Evolutionary conservation across 2,888 invertebrate genomes (phyloP).

Genomic region (Endomychus coccineus): DNA sequence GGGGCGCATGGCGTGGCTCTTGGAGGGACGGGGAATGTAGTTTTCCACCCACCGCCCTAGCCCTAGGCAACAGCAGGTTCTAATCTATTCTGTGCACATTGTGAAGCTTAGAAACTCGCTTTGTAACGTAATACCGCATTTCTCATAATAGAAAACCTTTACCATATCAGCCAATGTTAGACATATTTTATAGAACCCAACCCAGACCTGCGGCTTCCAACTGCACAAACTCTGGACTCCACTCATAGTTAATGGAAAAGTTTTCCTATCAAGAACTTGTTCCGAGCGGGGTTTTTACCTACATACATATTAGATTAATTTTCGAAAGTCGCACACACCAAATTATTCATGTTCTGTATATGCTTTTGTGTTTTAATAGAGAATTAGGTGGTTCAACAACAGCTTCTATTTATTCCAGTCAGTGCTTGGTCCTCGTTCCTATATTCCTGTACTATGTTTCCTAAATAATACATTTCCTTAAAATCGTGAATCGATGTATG

Average conservation of each 20-base stretch:
- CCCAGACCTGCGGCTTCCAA: background rate
- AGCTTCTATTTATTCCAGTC: too few species aligned
- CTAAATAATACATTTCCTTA: too few species aligned
- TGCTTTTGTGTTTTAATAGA: constrained; percentile 2
- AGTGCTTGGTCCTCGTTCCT: too few species aligned
- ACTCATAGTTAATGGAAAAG: background rate
- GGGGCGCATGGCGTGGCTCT: background rate
- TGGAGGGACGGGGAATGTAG: background rate
- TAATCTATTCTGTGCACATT: constrained; percentile 31
- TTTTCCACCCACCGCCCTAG: background rate
- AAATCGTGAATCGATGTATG: too few species aligned
- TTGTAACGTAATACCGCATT: background rate
- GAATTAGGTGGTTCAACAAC: too few species aligned
- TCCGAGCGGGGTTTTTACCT: background rate
- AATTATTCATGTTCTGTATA: constrained; percentile 11
- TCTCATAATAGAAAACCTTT: background rate
- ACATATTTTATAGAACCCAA: background rate
- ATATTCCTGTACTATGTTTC: too few species aligned
- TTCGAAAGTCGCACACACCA: constrained; percentile 9
- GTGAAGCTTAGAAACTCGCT: constrained; percentile 23
- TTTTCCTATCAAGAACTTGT: background rate
- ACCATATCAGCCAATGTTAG: constrained; percentile 1
- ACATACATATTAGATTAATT: constrained; percentile 7
- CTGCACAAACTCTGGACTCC: background rate
- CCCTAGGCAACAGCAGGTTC: constrained; percentile 17